These are phyloP conservation scores for Chymomyza amoena DNA, from an alignment of 2,888 invertebrate species.

Conservation along the genomic window DNA sequence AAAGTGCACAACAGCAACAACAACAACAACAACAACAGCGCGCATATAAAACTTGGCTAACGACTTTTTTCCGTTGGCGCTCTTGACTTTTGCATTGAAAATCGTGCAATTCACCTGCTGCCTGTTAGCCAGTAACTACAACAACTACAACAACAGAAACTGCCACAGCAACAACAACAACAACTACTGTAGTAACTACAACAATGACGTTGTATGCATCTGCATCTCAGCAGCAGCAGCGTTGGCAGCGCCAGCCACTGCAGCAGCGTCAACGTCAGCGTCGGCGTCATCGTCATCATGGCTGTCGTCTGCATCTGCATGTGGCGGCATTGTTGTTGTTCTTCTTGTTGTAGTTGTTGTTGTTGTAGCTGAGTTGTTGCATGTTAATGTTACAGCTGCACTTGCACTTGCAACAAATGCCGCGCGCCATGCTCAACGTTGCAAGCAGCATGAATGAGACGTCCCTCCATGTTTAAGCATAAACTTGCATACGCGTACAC, in stretches of 20 bases:
- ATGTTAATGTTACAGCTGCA: slow-evolving; percentile 74
- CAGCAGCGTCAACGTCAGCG: background rate
- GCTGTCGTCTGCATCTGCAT: background rate
- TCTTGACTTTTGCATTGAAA: slow-evolving; percentile 77
- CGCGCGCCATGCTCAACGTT: slow-evolving; percentile 36
- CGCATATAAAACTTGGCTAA: slow-evolving; percentile 64
- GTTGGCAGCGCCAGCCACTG: background rate
- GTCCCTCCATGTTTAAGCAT: background rate
- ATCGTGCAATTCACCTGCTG: slow-evolving; percentile 77
- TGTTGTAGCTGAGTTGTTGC: slow-evolving; percentile 48
- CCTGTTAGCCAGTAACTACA: slow-evolving; percentile 42
- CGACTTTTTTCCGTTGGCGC: slow-evolving; percentile 73
- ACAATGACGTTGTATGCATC: slow-evolving; percentile 67
- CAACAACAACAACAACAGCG: slow-evolving; percentile 28
- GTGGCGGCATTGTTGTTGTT: slow-evolving; percentile 23
- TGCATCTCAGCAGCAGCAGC: slow-evolving; percentile 47
- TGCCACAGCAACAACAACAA: slow-evolving; percentile 51
- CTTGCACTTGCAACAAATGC: slow-evolving; percentile 68
- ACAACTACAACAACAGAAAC: slow-evolving; percentile 38
- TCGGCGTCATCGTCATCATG: background rate
- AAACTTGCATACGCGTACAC: background rate
- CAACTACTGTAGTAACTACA: slow-evolving; percentile 38
- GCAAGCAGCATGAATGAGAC: background rate
- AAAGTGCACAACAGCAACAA: background rate
- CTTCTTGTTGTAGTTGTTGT: background rate